Percentiles rank a stretch among this genome's conserved stretches.
Evolutionary conservation across 2,797 vertebrate species (phyloP).

Genomic region (Chrosomus eos): DNA sequence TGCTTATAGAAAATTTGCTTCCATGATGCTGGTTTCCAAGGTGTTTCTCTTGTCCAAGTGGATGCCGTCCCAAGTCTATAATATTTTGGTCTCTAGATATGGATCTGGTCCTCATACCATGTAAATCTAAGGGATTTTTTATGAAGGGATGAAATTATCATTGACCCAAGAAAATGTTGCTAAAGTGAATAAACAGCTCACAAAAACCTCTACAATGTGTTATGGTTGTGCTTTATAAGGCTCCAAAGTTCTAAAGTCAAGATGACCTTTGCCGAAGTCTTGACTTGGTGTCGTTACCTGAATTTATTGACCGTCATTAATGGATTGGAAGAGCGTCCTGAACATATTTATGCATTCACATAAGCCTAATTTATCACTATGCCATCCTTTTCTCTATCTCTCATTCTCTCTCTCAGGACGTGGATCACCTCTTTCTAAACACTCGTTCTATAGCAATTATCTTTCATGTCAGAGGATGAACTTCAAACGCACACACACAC

Average conservation of each 20-base stretch:
- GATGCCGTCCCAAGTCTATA: no score
- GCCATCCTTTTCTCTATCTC: constrained; percentile 13
- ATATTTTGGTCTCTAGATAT: background rate
- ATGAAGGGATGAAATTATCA: background rate
- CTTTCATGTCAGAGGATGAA: constrained; percentile 42
- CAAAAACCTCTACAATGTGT: no score
- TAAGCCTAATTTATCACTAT: constrained; percentile 39
- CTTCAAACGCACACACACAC: constrained; percentile 4
- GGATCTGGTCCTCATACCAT: background rate
- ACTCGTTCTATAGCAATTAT: constrained; percentile 47
- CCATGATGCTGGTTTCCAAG: background rate
- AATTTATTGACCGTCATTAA: constrained; percentile 38
- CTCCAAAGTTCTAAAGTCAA: constrained; percentile 5
- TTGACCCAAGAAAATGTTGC: background rate
- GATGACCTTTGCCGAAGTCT: constrained; percentile 15
- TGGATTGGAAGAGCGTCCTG: constrained; percentile 5
- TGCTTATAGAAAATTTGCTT: background rate
- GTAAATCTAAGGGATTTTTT: background rate
- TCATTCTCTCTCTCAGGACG: background rate
- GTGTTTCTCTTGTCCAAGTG: background rate
- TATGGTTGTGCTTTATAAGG: background rate
- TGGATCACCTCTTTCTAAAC: constrained; percentile 43
- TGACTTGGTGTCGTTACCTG: constrained; percentile 30
- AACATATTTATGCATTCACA: constrained; percentile 48
- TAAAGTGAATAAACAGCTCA: background rate